phyloP scores from a whole-genome alignment of 2,113 vertebrate genomes.

The Corythaeola cristata region DNA sequence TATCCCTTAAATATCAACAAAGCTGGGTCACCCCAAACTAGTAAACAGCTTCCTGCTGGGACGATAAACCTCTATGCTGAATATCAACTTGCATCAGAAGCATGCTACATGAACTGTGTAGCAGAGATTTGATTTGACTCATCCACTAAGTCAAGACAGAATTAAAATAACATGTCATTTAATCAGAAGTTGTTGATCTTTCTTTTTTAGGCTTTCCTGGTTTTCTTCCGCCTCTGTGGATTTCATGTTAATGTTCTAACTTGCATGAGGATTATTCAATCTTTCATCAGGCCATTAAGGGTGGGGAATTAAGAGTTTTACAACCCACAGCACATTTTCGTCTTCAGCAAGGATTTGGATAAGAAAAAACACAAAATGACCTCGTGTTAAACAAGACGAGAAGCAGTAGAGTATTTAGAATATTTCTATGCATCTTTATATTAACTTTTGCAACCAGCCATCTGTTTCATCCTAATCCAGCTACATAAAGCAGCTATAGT shows the following conservation, averaged over 20 bases:
- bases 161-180: slow-evolving; percentile 18
- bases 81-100: background rate
- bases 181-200: slow-evolving; percentile 38
- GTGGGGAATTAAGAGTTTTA: slow-evolving; percentile 52
- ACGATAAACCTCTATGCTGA: background rate
- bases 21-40: background rate
- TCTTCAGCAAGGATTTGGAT: background rate
- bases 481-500: background rate
- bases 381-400: background rate
- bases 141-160: slow-evolving; percentile 8
- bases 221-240: background rate
- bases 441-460: background rate
- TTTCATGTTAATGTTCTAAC: slow-evolving; percentile 21
- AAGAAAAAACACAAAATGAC: background rate
- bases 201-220: background rate
- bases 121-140: background rate
- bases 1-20: slow-evolving; percentile 4
- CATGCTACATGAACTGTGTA: background rate
- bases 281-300: slow-evolving; percentile 26
- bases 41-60: background rate
- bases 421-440: background rate
- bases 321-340: background rate
- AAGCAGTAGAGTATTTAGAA: background rate
- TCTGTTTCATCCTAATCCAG: slow-evolving; percentile 10
- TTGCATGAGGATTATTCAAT: slow-evolving; percentile 4